phyloP scores from a whole-genome alignment of 1,140 invertebrate genomes.

The Uloborus diversus region DNA sequence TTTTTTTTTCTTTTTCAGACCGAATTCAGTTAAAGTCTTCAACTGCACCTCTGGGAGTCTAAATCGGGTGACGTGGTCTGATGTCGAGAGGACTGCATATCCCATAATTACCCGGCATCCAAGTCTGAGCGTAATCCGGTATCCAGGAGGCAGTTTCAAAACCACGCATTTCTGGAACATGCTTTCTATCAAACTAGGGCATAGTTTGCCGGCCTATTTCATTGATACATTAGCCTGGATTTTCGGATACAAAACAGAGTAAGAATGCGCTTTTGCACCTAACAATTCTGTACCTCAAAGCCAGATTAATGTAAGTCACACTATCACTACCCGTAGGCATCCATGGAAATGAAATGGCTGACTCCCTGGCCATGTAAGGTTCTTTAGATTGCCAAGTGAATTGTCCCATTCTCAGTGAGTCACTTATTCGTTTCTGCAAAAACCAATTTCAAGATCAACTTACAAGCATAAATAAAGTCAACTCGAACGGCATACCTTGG shows the following conservation, averaged over 20 bases:
- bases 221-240: constrained; percentile 77
- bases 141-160: constrained; percentile 69
- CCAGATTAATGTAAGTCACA: too few species aligned
- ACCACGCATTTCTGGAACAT: constrained; percentile 77
- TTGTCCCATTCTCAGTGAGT: too few species aligned
- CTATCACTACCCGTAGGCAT: too few species aligned
- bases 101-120: constrained; percentile 58
- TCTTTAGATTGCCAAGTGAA: too few species aligned
- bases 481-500: too few species aligned
- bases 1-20: constrained; percentile 62
- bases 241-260: constrained; percentile 82
- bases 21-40: constrained; percentile 78
- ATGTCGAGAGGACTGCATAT: constrained; percentile 59
- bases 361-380: too few species aligned
- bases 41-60: constrained; percentile 88
- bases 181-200: constrained; percentile 83
- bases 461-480: too few species aligned
- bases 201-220: constrained; percentile 84
- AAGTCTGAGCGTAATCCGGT: constrained; percentile 57
- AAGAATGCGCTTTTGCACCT: constrained; percentile 65
- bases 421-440: too few species aligned
- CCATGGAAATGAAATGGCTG: too few species aligned
- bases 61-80: constrained; percentile 86
- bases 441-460: too few species aligned
- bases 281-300: too few species aligned